Percentiles rank a stretch among this genome's conserved stretches.
Conservation (phyloP, 2,888 invertebrate species). For the Polia nebulosa region DNA sequence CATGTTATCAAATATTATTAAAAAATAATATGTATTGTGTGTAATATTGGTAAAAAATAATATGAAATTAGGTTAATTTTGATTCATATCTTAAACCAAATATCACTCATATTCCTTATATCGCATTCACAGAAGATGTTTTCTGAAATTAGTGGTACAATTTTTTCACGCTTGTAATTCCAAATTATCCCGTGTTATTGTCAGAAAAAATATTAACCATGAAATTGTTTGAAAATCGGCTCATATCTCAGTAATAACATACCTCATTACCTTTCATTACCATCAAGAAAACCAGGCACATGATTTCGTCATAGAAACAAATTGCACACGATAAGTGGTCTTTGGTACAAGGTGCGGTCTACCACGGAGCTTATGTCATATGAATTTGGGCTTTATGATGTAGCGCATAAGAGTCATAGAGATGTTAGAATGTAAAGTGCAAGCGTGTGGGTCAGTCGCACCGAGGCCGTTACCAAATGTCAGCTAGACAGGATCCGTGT, state of each 20-base stretch:
- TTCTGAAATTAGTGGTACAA: background rate
- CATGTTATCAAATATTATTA: constrained; percentile 10
- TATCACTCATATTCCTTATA: no score
- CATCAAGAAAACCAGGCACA: constrained; percentile 49
- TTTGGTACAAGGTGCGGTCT: constrained; percentile 75
- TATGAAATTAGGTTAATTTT: background rate
- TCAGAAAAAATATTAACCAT: background rate
- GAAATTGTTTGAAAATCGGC: constrained; percentile 6
- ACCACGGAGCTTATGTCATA: constrained; percentile 51
- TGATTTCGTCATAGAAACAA: constrained; percentile 81
- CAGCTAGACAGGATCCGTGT: constrained; percentile 83
- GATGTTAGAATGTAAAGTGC: constrained; percentile 75
- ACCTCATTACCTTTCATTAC: constrained; percentile 49
- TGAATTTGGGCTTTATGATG: constrained; percentile 61
- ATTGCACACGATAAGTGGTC: constrained; percentile 77
- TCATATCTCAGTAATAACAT: constrained; percentile 21
- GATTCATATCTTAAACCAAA: background rate
- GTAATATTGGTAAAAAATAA: background rate
- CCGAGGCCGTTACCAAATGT: constrained; percentile 87
- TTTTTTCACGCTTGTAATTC: background rate
- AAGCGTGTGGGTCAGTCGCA: constrained; percentile 79
- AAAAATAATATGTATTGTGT: background rate
- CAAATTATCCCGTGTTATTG: background rate
- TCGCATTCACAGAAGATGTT: background rate
- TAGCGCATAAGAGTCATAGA: constrained; percentile 64